Base-by-base conservation (phyloP, 2,797 vertebrate genomes). In the Pteropus rufus region DNA sequence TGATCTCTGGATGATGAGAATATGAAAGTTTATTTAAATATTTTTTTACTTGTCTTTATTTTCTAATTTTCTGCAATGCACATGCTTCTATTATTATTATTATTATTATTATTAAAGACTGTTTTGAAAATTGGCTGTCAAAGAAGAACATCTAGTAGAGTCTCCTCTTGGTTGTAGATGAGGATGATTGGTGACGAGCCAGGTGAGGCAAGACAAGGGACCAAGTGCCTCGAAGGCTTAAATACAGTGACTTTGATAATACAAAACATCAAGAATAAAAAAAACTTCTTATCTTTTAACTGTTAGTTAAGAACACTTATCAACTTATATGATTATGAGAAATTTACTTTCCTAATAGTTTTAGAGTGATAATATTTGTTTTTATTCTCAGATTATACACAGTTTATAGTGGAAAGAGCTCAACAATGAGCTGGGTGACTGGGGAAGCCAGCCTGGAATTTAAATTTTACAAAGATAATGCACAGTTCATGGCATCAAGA, bases 381-480 rank as follows among this genome's bases (percentile, higher is more conserved):
- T 83, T 89, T 94, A 18, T 83, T 93, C 75, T 93, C 69, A 88
- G 80, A 64, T 82, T 67, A 91, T 67, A 56, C 21, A 86, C 64
- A 96, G 52, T 80, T 76, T 82, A 26, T 79, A 44, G 15, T 83
- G 56, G 49, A 64, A 92, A 86, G 73, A 92, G 77, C 67, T 96
- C 84, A 86, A 86, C 89, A 92, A 46, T 80, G 73, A 95, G 73
- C 91, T 60, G 76, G 65, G 80, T 39, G 44, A 44, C 79, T 90
- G 29, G 52, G 39, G 67, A 94, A 97, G 84, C 36, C 84, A 85
- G 84, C 23, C 83, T 69, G 88, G 91, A 96, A 80, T 96, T 98
- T 97, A 95, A 95, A 91, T 95, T 92, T 96, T 96, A 94, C 62
- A 94, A 82, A 96, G 91, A 93, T 81, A 96, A 95, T 95, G 56